phyloP scores from a whole-genome alignment of 2,888 invertebrate species.

The Tridacna gigas region DNA sequence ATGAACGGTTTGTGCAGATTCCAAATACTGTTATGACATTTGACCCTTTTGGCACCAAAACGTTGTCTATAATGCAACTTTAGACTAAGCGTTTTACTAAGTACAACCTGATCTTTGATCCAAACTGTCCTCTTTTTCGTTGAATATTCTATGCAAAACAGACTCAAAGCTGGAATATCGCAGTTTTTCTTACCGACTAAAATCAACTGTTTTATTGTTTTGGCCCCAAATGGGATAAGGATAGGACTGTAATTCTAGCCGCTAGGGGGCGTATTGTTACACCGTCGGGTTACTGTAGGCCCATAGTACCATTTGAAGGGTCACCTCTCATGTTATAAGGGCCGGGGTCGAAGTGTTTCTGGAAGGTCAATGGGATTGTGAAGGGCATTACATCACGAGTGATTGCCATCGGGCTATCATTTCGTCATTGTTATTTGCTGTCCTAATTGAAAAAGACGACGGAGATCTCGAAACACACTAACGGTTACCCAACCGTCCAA shows the following conservation, averaged over 20 bases:
- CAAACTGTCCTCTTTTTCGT: no score
- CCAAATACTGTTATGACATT: no score
- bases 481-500: slow-evolving; percentile 20
- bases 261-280: slow-evolving; percentile 47
- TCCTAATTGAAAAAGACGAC: slow-evolving; percentile 21
- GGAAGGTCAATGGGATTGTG: slow-evolving; percentile 20
- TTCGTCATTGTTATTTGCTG: slow-evolving; percentile 1
- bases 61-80: no score
- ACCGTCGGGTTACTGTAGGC: slow-evolving; percentile 45
- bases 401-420: slow-evolving; percentile 14
- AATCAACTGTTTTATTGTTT: no score
- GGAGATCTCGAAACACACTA: neutral
- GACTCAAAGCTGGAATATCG: no score
- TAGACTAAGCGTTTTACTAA: no score
- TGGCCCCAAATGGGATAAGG: neutral
- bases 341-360: slow-evolving; percentile 17
- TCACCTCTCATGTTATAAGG: slow-evolving; percentile 34
- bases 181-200: no score
- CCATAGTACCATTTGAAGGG: slow-evolving; percentile 31
- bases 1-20: no score
- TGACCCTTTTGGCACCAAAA: no score
- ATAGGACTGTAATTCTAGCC: slow-evolving; percentile 43
- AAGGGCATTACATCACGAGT: slow-evolving; percentile 22
- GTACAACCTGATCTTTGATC: no score
- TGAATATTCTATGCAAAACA: no score